These are phyloP conservation scores for Philopotamus ludificatus DNA, from an alignment of 1,140 invertebrate genomes.

Conservation along the genomic window DNA sequence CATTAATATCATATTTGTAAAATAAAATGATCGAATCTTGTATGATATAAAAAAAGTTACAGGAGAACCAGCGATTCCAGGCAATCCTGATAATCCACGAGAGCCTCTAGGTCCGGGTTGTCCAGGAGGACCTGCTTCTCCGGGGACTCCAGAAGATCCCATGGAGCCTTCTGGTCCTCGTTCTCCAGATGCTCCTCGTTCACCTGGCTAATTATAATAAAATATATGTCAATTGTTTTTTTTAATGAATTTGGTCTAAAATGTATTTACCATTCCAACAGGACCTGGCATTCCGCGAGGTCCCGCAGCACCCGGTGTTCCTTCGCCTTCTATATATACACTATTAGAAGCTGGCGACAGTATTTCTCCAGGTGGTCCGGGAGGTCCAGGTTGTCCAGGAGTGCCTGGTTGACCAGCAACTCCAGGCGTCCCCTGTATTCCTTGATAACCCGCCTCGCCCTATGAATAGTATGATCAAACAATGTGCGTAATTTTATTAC, in stretches of 20 bases:
- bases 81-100: slow-evolving; percentile 27
- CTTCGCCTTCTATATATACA: slow-evolving; percentile 24
- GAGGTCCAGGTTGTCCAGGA: slow-evolving; percentile 26
- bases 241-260: background rate
- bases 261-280: slow-evolving; percentile 32
- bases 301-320: slow-evolving; percentile 35
- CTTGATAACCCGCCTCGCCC: slow-evolving; percentile 23
- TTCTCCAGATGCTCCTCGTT: slow-evolving; percentile 34
- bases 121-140: slow-evolving; percentile 36
- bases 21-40: slow-evolving; percentile 8
- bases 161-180: slow-evolving; percentile 30
- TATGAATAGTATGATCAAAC: background rate
- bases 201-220: slow-evolving; percentile 26
- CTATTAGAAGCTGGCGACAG: slow-evolving; percentile 35
- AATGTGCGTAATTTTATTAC: too few relatives aligned
- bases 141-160: slow-evolving; percentile 26
- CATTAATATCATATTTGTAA: slow-evolving; percentile 3
- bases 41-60: slow-evolving; percentile 41
- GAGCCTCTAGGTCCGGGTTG: slow-evolving; percentile 34
- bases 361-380: slow-evolving; percentile 43
- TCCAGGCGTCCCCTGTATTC: slow-evolving; percentile 36
- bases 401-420: slow-evolving; percentile 16
- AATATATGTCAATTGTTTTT: background rate
- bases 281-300: slow-evolving; percentile 34
- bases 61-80: slow-evolving; percentile 38